These are phyloP conservation scores for Leptinotarsa defecta DNA, from an alignment of 1,140 invertebrate species.

Conservation along the genomic window DNA sequence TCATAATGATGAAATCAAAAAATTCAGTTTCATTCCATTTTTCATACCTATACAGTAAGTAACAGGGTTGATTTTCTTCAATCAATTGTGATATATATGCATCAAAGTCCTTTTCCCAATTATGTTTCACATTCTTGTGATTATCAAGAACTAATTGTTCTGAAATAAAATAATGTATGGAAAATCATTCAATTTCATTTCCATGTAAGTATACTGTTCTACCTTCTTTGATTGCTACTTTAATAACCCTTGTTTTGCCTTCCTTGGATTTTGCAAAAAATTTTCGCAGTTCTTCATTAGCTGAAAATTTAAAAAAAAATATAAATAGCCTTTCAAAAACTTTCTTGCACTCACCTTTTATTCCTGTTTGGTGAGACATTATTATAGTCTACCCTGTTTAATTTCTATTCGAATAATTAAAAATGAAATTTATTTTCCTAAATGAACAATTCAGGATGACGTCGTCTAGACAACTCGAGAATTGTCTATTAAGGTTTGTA, in stretches of 20 bases:
- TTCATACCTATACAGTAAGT: slow-evolving; percentile 78
- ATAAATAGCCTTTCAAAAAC: slow-evolving; percentile 16
- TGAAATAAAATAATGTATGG: slow-evolving; percentile 53
- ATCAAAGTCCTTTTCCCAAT: slow-evolving; percentile 90
- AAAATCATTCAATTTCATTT: slow-evolving; percentile 27
- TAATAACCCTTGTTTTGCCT: slow-evolving; percentile 78
- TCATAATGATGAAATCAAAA: slow-evolving; percentile 24
- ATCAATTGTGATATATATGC: slow-evolving; percentile 76
- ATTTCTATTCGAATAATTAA: not conserved
- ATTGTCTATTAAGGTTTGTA: no score
- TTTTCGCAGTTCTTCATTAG: slow-evolving; percentile 79
- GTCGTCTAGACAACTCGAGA: no score
- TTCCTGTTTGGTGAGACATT: slow-evolving; percentile 83
- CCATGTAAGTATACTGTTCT: slow-evolving; percentile 31
- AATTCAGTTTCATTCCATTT: not conserved
- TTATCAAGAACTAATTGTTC: slow-evolving; percentile 77
- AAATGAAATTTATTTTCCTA: not conserved
- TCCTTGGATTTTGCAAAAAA: slow-evolving; percentile 83
- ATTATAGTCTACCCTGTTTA: not conserved
- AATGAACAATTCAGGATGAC: no score
- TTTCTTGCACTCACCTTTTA: slow-evolving; percentile 62
- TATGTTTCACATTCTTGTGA: slow-evolving; percentile 68
- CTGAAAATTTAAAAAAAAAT: slow-evolving; percentile 62
- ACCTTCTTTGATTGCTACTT: slow-evolving; percentile 88
- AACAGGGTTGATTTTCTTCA: slow-evolving; percentile 89